Evolutionary conservation across 2,113 vertebrate species (phyloP).

Genomic region (Carassius carassius): DNA sequence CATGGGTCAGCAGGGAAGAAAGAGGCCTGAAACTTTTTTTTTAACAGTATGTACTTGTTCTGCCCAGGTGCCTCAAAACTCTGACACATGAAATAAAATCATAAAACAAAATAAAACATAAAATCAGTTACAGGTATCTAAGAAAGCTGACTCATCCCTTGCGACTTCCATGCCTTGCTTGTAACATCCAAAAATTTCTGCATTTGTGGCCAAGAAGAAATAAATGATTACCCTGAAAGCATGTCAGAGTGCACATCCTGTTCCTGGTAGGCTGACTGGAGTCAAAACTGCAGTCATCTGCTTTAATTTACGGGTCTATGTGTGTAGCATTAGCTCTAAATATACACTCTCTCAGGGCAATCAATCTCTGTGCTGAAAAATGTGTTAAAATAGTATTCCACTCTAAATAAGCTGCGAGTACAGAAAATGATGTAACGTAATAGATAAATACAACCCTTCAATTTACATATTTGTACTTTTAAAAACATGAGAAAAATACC

Average conservation of each 20-base stretch:
- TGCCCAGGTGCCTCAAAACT: not conserved
- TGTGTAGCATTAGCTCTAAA: slow-evolving; percentile 59
- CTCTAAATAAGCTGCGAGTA: slow-evolving; percentile 49
- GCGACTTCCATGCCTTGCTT: slow-evolving; percentile 14
- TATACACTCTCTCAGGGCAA: slow-evolving; percentile 50
- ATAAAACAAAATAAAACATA: not conserved
- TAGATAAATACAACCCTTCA: slow-evolving; percentile 4
- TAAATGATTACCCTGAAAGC: slow-evolving; percentile 44
- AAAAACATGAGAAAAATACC: not conserved
- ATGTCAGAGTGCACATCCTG: slow-evolving; percentile 60
- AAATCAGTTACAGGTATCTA: not conserved
- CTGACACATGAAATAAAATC: not conserved
- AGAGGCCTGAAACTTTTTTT: not conserved
- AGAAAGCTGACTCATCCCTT: slow-evolving; percentile 19
- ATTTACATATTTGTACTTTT: not conserved
- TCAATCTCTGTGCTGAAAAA: slow-evolving; percentile 57
- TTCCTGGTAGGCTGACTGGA: slow-evolving; percentile 48
- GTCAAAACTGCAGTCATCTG: slow-evolving; percentile 46
- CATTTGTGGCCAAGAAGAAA: slow-evolving; percentile 33
- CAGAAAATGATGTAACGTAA: slow-evolving; percentile 37
- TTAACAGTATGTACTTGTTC: not conserved
- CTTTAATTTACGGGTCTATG: slow-evolving; percentile 58
- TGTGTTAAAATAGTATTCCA: slow-evolving; percentile 50
- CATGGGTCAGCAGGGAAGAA: not conserved
- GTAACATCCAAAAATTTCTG: slow-evolving; percentile 47